Conservation (phyloP, 2,113 vertebrate species). For the Podarcis cretensis region DNA sequence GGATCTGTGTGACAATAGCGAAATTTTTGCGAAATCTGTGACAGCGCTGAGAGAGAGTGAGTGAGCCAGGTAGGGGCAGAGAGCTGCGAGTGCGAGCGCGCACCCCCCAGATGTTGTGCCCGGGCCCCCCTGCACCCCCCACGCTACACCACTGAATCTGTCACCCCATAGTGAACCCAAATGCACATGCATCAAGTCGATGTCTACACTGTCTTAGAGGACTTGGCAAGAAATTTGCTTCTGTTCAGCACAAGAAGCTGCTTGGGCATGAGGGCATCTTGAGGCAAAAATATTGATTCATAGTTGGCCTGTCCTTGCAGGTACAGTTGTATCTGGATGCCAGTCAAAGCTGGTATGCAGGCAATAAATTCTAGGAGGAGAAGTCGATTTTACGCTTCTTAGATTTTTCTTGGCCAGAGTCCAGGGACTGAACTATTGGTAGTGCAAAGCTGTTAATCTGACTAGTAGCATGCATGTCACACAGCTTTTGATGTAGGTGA, state of each 20-base stretch:
- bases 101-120: too few species aligned
- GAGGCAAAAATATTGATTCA: conserved; percentile 51
- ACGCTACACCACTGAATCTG: not conserved
- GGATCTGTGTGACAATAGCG: too few species aligned
- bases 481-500: not conserved
- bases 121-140: too few species aligned
- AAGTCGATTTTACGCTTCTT: conserved; percentile 27
- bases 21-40: too few species aligned
- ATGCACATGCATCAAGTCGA: not conserved
- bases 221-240: not conserved
- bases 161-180: not conserved
- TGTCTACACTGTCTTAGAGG: not conserved
- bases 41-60: too few species aligned
- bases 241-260: not conserved
- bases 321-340: conserved; percentile 49
- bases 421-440: conserved; percentile 41
- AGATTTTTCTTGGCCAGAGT: conserved; percentile 46
- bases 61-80: too few species aligned
- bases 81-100: too few species aligned
- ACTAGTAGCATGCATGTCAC: not conserved
- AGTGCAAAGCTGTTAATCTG: conserved; percentile 21
- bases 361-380: conserved; percentile 41
- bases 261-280: conserved; percentile 24
- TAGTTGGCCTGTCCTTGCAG: conserved; percentile 18
- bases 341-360: conserved; percentile 58